These are phyloP conservation scores for Salpingus planirostris DNA, from an alignment of 2,888 invertebrate species.

Conservation along the genomic window DNA sequence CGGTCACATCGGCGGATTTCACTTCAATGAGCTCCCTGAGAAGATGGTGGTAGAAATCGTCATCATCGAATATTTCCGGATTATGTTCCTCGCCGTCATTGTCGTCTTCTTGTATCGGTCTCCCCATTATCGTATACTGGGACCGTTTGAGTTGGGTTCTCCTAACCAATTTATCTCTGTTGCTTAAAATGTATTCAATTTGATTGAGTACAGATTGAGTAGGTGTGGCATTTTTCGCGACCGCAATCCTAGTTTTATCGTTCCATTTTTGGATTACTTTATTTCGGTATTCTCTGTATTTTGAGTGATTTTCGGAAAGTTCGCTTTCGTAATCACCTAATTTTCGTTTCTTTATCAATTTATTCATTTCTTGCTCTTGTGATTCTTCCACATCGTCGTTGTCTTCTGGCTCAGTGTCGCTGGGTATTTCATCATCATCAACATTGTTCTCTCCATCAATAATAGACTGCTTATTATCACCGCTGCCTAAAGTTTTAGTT, in stretches of 20 bases:
- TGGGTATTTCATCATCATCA: constrained; percentile 54
- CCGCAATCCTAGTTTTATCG: constrained; percentile 74
- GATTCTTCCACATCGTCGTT: too few species aligned
- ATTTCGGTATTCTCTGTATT: constrained; percentile 63
- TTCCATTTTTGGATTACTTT: constrained; percentile 88
- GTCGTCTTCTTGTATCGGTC: constrained; percentile 38
- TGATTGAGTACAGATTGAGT: constrained; percentile 58
- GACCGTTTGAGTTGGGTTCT: constrained; percentile 74
- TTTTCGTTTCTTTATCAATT: constrained; percentile 46
- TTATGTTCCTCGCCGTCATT: constrained; percentile 51
- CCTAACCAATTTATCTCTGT: constrained; percentile 65
- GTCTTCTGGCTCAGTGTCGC: constrained; percentile 46
- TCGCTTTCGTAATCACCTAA: constrained; percentile 51
- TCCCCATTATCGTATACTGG: constrained; percentile 61
- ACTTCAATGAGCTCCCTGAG: constrained; percentile 86
- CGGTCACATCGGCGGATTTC: constrained; percentile 74
- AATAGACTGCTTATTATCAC: too few species aligned
- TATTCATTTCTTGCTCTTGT: constrained; percentile 18
- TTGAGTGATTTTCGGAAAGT: constrained; percentile 49
- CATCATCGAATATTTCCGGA: constrained; percentile 88
- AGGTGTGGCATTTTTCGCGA: constrained; percentile 53
- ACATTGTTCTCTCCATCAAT: constrained; percentile 24
- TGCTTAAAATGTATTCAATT: constrained; percentile 75
- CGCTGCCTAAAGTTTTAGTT: constrained; percentile 49
- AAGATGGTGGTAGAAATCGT: constrained; percentile 93